Evolutionary conservation across 1,140 invertebrate species (phyloP).

Genomic region (Cydia strobilella): DNA sequence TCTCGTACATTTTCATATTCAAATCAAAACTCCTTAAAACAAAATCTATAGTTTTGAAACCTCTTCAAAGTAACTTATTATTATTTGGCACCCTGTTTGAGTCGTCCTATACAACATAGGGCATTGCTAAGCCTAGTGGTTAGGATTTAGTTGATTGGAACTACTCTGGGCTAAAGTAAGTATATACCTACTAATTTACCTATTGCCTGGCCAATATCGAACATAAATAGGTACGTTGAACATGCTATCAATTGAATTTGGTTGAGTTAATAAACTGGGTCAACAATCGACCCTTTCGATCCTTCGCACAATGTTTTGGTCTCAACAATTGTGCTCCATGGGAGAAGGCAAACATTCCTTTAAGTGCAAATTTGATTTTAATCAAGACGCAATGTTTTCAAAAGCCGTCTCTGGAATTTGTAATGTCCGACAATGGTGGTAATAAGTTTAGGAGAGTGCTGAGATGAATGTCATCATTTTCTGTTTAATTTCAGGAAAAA

Average conservation of each 20-base stretch:
- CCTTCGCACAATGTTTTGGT: not conserved
- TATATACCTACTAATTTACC: no score
- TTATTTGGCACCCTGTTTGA: no score
- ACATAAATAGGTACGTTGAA: not conserved
- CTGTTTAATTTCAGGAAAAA: slow-evolving; percentile 3
- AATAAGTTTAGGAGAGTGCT: not conserved
- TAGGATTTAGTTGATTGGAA: no score
- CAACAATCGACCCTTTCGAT: not conserved
- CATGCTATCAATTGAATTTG: not conserved
- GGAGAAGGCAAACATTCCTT: not conserved
- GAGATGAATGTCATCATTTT: not conserved
- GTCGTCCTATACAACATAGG: no score
- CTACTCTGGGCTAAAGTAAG: no score
- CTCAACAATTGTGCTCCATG: not conserved
- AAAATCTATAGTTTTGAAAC: no score
- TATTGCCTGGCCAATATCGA: no score
- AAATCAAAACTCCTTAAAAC: no score
- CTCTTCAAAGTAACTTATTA: no score
- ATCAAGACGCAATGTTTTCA: slow-evolving; percentile 27
- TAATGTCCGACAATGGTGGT: slow-evolving; percentile 8
- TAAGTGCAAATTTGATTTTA: slow-evolving; percentile 14
- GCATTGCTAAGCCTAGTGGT: no score
- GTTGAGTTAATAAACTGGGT: not conserved
- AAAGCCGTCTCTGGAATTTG: slow-evolving; percentile 4
- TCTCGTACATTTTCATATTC: no score